These are phyloP conservation scores for Liolophura sinensis DNA, from an alignment of 1,140 invertebrate species.

Conservation along the genomic window DNA sequence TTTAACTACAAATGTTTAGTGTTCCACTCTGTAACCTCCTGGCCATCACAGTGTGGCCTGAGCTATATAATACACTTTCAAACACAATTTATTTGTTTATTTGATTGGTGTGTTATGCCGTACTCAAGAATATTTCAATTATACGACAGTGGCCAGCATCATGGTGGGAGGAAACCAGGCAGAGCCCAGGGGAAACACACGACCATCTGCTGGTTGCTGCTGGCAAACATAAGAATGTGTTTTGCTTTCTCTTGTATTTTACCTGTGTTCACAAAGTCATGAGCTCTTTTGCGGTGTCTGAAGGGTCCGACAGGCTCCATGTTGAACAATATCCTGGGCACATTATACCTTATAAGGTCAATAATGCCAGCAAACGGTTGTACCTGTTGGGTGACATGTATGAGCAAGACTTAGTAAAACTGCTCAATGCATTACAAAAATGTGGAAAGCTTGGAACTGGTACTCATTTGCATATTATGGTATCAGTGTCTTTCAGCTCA, in stretches of 20 bases:
- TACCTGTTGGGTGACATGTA: constrained; percentile 37
- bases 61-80: neutral
- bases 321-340: constrained; percentile 57
- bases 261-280: constrained; percentile 52
- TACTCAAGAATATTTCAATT: too few species aligned
- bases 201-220: neutral
- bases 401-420: too few species aligned
- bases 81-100: too few species aligned
- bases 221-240: too few species aligned
- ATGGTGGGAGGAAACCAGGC: too few species aligned
- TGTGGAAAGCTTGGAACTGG: too few species aligned
- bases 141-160: too few species aligned
- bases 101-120: too few species aligned
- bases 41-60: neutral
- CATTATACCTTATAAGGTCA: constrained; percentile 44
- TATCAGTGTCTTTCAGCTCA: too few species aligned
- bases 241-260: neutral
- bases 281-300: constrained; percentile 35
- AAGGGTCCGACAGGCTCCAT: constrained; percentile 55
- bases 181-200: too few species aligned
- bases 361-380: constrained; percentile 60
- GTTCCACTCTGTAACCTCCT: neutral
- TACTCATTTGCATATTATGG: too few species aligned
- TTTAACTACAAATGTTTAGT: neutral
- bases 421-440: too few species aligned